Evolutionary conservation across 2,888 invertebrate genomes (phyloP).

Genomic region (Lepidocyrtoides sp.): DNA sequence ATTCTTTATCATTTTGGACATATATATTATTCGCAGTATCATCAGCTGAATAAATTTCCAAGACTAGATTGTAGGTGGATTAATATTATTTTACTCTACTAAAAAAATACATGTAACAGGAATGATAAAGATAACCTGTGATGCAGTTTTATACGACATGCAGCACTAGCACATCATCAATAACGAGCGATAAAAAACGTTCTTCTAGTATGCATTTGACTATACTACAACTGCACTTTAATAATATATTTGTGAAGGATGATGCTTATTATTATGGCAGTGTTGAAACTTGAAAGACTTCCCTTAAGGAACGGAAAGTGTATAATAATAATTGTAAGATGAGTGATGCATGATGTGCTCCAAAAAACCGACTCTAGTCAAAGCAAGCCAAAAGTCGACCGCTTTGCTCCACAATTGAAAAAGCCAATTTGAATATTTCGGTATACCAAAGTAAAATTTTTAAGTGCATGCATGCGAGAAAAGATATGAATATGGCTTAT

Average conservation of each 20-base stretch:
- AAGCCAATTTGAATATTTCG: constrained; percentile 60
- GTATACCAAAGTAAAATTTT: neutral
- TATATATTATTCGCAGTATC: neutral
- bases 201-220: neutral
- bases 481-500: constrained; percentile 40
- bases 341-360: constrained; percentile 4
- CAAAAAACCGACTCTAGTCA: neutral
- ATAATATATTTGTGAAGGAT: constrained; percentile 46
- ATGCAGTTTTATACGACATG: neutral
- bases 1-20: neutral
- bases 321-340: neutral
- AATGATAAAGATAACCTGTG: neutral
- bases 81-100: no score
- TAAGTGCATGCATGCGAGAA: constrained; percentile 42
- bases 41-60: constrained; percentile 1
- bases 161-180: neutral
- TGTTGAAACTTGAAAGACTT: constrained; percentile 74
- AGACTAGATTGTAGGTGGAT: neutral
- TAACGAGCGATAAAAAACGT: neutral
- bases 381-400: neutral
- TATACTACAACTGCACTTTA: neutral
- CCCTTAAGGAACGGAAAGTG: constrained; percentile 55
- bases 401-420: neutral
- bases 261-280: constrained; percentile 33
- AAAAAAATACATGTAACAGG: neutral